Evolutionary conservation across 2,888 invertebrate species (phyloP).

Genomic region (Ferrisia virgata): DNA sequence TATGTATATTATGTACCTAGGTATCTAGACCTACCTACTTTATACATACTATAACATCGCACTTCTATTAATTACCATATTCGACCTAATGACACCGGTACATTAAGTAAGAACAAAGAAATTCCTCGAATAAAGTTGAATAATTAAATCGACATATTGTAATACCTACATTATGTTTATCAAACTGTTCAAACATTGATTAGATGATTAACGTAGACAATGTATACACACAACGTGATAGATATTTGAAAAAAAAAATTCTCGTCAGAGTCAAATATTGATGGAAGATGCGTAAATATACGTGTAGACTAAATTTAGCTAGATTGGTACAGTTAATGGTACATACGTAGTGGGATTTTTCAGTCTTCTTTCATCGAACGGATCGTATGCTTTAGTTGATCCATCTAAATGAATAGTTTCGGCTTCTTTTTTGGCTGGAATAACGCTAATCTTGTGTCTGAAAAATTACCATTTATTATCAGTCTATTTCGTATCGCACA

Average conservation of each 20-base stretch:
- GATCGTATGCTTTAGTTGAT: slow-evolving; percentile 63
- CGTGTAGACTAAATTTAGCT: background rate
- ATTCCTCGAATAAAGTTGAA: background rate
- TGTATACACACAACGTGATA: background rate
- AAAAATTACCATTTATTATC: background rate
- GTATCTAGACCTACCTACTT: too few species aligned
- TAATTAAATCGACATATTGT: background rate
- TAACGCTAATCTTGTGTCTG: slow-evolving; percentile 52
- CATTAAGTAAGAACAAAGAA: background rate
- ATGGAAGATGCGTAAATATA: too few species aligned
- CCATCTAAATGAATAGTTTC: slow-evolving; percentile 57
- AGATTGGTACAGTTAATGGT: too few species aligned
- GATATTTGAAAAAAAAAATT: background rate
- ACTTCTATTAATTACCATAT: background rate
- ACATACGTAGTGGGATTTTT: slow-evolving; percentile 81
- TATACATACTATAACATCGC: background rate
- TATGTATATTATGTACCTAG: too few species aligned
- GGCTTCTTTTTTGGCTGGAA: slow-evolving; percentile 57
- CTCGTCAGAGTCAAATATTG: background rate
- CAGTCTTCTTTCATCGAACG: slow-evolving; percentile 68
- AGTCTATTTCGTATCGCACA: too few species aligned
- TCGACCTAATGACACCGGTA: background rate
- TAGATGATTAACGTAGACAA: slow-evolving; percentile 10
- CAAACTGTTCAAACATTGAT: slow-evolving; percentile 7
- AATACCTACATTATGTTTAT: background rate